Evolutionary conservation across 2,113 vertebrate genomes (phyloP).

Genomic region (Poeciliopsis prolifica): DNA sequence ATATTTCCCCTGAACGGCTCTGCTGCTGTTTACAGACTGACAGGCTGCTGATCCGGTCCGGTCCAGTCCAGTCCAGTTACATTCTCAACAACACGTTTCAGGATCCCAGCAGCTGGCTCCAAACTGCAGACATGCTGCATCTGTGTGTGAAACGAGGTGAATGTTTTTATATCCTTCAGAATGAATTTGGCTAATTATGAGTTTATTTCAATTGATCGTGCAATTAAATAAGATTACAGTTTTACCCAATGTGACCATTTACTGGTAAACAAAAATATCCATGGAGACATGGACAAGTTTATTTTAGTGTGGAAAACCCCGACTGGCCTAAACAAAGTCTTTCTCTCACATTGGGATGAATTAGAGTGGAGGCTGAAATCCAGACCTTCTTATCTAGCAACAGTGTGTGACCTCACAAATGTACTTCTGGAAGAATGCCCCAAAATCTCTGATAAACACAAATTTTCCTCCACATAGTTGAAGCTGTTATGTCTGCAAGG

Average conservation of each 20-base stretch:
- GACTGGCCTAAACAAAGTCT: too few species aligned
- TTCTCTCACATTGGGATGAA: not conserved
- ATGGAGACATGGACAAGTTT: too few species aligned
- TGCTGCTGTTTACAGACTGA: not conserved
- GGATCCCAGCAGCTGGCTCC: conserved; percentile 14
- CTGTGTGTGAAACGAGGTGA: not conserved
- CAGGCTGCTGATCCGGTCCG: conserved; percentile 14
- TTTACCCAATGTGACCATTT: too few species aligned
- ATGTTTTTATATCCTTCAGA: not conserved
- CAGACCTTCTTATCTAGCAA: not conserved
- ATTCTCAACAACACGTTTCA: conserved; percentile 36
- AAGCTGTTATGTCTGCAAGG: not conserved
- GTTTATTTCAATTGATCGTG: too few species aligned
- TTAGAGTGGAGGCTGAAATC: not conserved
- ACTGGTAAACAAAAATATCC: too few species aligned
- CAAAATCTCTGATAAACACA: not conserved
- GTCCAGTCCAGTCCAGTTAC: conserved; percentile 39
- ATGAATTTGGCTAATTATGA: not conserved
- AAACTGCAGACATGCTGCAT: not conserved
- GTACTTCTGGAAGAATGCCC: not conserved
- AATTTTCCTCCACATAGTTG: not conserved
- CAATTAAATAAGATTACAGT: too few species aligned
- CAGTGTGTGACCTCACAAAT: not conserved
- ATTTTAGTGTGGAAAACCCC: too few species aligned
- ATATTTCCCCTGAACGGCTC: not conserved